Percentiles rank a stretch among this genome's conserved stretches.
Conservation (phyloP, 1,140 invertebrate species). For the Penaeus japonicus region DNA sequence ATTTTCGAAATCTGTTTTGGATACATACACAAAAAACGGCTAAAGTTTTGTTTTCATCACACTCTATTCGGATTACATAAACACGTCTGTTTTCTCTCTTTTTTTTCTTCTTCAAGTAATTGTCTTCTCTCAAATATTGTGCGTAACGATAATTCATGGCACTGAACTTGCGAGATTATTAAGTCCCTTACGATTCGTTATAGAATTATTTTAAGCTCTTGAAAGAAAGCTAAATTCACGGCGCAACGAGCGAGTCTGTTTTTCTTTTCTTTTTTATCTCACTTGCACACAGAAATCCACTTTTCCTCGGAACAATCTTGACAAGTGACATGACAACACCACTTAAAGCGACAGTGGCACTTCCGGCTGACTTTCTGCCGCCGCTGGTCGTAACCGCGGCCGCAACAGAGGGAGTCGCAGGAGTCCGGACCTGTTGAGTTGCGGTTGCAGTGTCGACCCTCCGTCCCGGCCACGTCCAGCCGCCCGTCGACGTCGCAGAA, state of each 20-base stretch:
- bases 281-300: constrained; percentile 86
- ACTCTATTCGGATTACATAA: too few species aligned
- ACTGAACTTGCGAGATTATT: too few species aligned
- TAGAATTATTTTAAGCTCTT: too few species aligned
- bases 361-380: constrained; percentile 70
- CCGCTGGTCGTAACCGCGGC: constrained; percentile 75
- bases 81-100: too few species aligned
- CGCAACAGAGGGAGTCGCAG: constrained; percentile 88
- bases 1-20: too few species aligned
- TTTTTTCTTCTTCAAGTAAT: too few species aligned
- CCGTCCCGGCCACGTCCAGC: constrained; percentile 73
- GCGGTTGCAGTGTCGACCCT: constrained; percentile 80
- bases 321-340: constrained; percentile 97
- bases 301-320: constrained; percentile 85
- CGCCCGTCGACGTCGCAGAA: constrained; percentile 56
- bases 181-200: too few species aligned
- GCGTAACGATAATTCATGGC: too few species aligned
- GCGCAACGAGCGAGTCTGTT: not conserved
- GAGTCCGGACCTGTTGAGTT: constrained; percentile 75
- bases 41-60: too few species aligned
- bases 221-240: too few species aligned
- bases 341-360: constrained; percentile 94
- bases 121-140: too few species aligned
- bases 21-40: too few species aligned
- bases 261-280: constrained; percentile 2